These are phyloP conservation scores for Blastomussa wellsi DNA, from an alignment of 92 coral and sea anemone genomes.

Conservation along the genomic window DNA sequence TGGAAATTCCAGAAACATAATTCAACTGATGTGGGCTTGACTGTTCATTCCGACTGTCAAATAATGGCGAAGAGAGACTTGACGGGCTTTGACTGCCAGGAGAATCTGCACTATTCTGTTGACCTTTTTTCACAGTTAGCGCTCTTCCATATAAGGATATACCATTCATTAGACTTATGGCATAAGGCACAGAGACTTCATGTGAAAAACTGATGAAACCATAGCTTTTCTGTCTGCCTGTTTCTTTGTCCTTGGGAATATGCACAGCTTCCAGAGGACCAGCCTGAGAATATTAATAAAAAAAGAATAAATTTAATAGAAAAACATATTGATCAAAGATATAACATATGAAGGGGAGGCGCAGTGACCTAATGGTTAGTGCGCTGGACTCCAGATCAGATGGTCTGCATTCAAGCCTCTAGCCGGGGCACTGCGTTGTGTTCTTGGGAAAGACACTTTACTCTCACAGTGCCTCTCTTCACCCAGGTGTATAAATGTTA, in stretches of 20 bases:
- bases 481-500: too few relatives aligned
- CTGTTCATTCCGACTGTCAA: conserved; percentile 22
- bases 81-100: conserved; percentile 44
- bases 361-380: too few relatives aligned
- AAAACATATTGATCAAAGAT: too few relatives aligned
- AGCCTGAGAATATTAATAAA: conserved; percentile 55
- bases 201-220: conserved; percentile 87
- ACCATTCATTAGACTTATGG: conserved; percentile 80
- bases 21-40: background rate
- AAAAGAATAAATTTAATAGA: background rate
- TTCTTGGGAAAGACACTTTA: too few relatives aligned
- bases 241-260: conserved; percentile 90
- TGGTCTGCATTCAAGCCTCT: too few relatives aligned
- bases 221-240: conserved; percentile 71
- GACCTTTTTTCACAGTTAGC: conserved; percentile 63
- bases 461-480: too few relatives aligned
- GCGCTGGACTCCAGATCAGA: too few relatives aligned
- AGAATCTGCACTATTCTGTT: conserved; percentile 17
- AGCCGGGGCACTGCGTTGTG: too few relatives aligned
- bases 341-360: too few relatives aligned
- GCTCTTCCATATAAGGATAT: conserved; percentile 73
- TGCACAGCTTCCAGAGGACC: conserved; percentile 86
- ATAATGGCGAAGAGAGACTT: background rate
- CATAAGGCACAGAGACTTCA: conserved; percentile 79
- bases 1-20: background rate